Conservation (phyloP, 2,797 vertebrate species). For the Hypotaenidia okinawae region DNA sequence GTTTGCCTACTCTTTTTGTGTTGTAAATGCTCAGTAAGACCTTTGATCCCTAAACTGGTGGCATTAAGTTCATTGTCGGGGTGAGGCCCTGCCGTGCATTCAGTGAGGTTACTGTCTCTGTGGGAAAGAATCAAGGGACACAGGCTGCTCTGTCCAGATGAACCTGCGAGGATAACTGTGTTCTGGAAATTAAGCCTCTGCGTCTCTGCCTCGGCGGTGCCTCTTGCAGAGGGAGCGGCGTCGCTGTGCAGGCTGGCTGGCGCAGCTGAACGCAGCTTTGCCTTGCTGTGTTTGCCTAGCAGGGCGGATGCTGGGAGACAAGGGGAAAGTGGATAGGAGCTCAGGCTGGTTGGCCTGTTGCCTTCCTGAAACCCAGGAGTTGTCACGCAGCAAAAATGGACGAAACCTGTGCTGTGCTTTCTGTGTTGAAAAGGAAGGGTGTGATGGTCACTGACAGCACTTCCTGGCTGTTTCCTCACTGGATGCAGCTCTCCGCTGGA, state of each 20-base stretch:
- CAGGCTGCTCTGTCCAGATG: neutral
- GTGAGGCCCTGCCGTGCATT: neutral
- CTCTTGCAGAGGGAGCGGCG: neutral
- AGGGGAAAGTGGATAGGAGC: neutral
- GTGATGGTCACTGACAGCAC: neutral
- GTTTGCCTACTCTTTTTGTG: neutral
- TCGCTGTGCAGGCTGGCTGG: neutral
- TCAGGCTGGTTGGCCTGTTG: accelerated
- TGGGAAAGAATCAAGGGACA: neutral
- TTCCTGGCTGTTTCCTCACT: neutral
- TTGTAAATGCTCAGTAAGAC: neutral
- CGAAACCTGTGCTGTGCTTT: neutral
- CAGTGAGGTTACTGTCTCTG: neutral
- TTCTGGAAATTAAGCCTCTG: neutral
- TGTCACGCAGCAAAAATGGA: neutral
- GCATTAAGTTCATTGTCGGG: neutral
- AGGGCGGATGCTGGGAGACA: neutral
- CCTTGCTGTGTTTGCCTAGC: neutral
- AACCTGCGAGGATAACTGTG: neutral
- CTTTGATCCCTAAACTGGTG: constrained; percentile 28
- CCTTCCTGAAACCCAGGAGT: neutral
- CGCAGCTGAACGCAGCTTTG: neutral
- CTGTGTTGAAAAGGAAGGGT: neutral
- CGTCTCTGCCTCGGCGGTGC: accelerated
- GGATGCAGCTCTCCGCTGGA: neutral